Base-by-base conservation (phyloP, 2,113 vertebrate species). In the Salvelinus sp. region DNA sequence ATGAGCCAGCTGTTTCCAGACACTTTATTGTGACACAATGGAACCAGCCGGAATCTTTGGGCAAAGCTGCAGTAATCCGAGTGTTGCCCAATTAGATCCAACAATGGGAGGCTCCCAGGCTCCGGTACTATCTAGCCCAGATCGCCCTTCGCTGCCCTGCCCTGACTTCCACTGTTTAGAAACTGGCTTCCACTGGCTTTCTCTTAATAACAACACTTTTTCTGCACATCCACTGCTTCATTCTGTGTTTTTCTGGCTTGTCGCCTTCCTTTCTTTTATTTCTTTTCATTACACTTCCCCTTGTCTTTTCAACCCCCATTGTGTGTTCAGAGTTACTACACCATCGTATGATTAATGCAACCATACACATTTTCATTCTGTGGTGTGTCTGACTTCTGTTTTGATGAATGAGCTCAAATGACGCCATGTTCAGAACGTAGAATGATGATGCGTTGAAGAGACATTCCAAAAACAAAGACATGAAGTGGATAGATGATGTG, bases 51-150 rank as follows among this genome's bases (percentile, higher is more conserved):
- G 6, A 67, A 1, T 62, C 14, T 27, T 57, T 13, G 30, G 14
- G 14, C 10, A 25, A 47, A 68, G 30, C 30, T 69, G 13, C 66
- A 25, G 30, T 62, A 70, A 70, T 76, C 74, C 13, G 27, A 16
- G 3, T 33, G 66, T 44, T 44, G 66, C 22, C 74, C 30, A 69
- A 76, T 70, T 76, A 58, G 27, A 33, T 62, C n/a, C 67, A 69
- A 47, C 74, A 23, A 27, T 62, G 25, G 73, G 44, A 28, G 33
- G 48, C 20, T 57, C 1, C 4, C 50, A 28, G 9, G 50, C 22
- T 65, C 12, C 44, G 4, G 25, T 5, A 28, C 71, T 38, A 60
- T 33, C 13, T 18, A 30, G 48, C 23, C 22, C 50, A 58, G 14
- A 30, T 58, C 16, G 27, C 70, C 70, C 27, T 28, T 65, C 33